Conservation (phyloP, 2,797 vertebrate species). For the Tragelaphus oryx region DNA sequence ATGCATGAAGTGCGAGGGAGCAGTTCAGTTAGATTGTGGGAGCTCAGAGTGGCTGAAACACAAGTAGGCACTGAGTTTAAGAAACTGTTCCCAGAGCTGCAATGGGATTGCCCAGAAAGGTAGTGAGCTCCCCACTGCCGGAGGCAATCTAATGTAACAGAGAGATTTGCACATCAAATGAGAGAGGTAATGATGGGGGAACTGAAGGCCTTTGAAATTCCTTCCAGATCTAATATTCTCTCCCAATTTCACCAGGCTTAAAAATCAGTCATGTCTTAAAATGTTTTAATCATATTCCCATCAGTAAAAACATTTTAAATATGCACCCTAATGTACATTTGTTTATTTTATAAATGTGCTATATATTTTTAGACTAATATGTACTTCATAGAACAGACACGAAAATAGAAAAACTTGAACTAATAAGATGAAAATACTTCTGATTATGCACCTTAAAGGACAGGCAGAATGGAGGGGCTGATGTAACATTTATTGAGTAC, state of each 20-base stretch:
- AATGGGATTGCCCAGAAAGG: not conserved
- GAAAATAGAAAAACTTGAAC: constrained; percentile 26
- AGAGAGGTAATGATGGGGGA: not conserved
- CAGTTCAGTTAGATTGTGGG: not conserved
- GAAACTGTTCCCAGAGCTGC: not conserved
- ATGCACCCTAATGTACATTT: not conserved
- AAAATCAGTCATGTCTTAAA: not conserved
- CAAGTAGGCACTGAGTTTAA: not conserved
- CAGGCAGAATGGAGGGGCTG: not conserved
- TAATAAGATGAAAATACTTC: not conserved
- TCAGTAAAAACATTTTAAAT: not conserved
- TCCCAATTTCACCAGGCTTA: not conserved
- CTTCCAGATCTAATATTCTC: not conserved
- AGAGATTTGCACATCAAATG: not conserved
- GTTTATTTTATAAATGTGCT: not conserved
- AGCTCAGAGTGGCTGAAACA: not conserved
- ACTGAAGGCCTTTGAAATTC: not conserved
- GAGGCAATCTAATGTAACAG: not conserved
- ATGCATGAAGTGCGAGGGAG: not conserved
- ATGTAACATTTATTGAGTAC: not conserved
- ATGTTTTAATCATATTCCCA: not conserved
- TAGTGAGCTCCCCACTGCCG: not conserved
- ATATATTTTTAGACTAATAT: not conserved
- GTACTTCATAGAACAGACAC: not conserved
- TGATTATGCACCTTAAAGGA: not conserved